Evolutionary conservation across 2,888 invertebrate species (phyloP), one percentile per base, ranked within the genome.

Genomic region (Euplexia lucipara): DNA sequence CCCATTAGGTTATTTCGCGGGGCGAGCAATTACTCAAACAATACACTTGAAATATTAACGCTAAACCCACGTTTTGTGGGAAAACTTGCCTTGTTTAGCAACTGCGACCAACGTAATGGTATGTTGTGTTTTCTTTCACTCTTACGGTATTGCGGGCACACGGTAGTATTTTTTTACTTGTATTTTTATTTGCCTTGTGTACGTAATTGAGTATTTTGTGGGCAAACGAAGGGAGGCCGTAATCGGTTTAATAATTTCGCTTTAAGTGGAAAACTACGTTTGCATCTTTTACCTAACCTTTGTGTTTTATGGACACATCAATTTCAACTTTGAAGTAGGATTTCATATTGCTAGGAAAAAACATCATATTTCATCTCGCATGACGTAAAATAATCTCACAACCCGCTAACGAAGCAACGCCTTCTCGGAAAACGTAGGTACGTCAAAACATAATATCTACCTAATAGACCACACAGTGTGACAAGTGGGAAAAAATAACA

Each of bases 1-100:
- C 86, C 90, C 88, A 90, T 92, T 90, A 90, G 86, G 89, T 90
- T 90, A 89, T 88, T 88, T 89, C 81, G 89, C 89, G 85, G 84
- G 83, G 88, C 88, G 88, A 89, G 89, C 93, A 93, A 93, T 95
- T 92, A 92, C 92, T 87, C 87, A 88, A 88, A 92, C 90, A 91
- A 89, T 90, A 87, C 88, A 86, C 86, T 88, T 92, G 85, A 90
- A 93, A 92, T 93, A 93, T 93, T 92, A 89, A 93, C 82, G 90
- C 85, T 84, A 87, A 91, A 89, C 80, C 86, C 87, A 85, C 86
- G 86, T 86, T 91, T 90, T 92, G 90, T 94, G 95, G 94, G 95
- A 95, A 95, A 91, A 89, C 82, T 88, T 85, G 67, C 87, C 91
- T 91, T 90, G 92, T 92, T 92, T 92, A 90, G 82, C 94, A 94